Evolutionary conservation across 2,888 invertebrate species (phyloP), one percentile per base, ranked within the genome.

Genomic region (Punctoribates punctum): DNA sequence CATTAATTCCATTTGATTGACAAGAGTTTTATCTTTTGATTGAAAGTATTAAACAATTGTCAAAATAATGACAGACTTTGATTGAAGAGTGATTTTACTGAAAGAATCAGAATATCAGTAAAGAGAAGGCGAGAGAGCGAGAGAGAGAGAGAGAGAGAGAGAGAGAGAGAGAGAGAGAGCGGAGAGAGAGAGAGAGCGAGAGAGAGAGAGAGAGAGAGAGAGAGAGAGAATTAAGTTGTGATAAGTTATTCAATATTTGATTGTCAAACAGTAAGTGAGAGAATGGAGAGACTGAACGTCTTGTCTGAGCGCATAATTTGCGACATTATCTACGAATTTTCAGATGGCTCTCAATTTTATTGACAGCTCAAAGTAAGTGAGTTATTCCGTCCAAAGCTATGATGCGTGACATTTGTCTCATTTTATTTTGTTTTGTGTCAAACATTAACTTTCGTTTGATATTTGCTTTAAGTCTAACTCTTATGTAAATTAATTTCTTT

Each of bases 141-240:
- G 13, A 20, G 70, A 70, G 70, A 46, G 70, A 70, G 42, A 70
- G 70, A 42, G 20, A 42, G 70, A 70, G 65, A 65, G 27, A 27
- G 27, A 62, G 25, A 62, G 27, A 62, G 27, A 27, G 60, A 60
- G 60, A 60, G n/a, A n/a, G n/a, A n/a, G n/a, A n/a, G n/a, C n/a
- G n/a, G n/a, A n/a, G n/a, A n/a, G n/a, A n/a, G n/a, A n/a, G n/a
- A n/a, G n/a, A n/a, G n/a, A n/a, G n/a, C n/a, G 60, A 60, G 60
- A 60, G 60, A 60, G 60, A 60, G 60, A 60, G 60, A 60, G 60
- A 60, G 62, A 62, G 62, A 62, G 62, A 62, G 62, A 62, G 27
- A 62, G 62, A 62, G 62, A 62, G 54, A 54, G 54, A n/a, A 13
- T 13, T 13, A 13, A 17, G 48, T 13, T 48, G 23, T 57, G 57